Percentiles rank a stretch among this genome's conserved stretches.
Evolutionary conservation across 2,797 vertebrate species (phyloP).

Genomic region (Eulemur mongoz): DNA sequence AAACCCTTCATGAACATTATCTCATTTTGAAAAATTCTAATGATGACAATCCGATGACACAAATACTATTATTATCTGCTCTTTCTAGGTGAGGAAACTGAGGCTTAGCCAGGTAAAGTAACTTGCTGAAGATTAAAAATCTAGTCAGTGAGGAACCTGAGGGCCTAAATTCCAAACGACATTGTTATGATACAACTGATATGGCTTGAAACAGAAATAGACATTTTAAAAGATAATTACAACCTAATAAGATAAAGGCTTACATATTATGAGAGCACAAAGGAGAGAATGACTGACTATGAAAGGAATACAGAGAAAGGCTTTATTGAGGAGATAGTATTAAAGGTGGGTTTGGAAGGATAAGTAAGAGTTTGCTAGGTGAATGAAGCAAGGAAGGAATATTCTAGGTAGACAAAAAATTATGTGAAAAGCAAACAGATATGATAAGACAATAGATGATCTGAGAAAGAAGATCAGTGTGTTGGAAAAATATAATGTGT

Average conservation of each 20-base stretch:
- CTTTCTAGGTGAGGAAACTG: background rate
- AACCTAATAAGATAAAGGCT: background rate
- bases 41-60: background rate
- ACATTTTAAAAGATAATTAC: slow-evolving; percentile 8
- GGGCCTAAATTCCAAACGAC: background rate
- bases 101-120: background rate
- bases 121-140: background rate
- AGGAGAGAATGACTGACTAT: background rate
- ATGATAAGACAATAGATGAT: background rate
- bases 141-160: background rate
- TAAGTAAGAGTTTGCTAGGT: background rate
- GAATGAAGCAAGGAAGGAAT: background rate
- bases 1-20: background rate
- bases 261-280: background rate
- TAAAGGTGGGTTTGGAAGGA: background rate
- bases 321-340: background rate
- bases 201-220: background rate
- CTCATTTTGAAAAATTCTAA: background rate
- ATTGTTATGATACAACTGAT: background rate
- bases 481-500: background rate
- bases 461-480: background rate
- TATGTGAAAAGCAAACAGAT: background rate
- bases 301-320: background rate
- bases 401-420: background rate
- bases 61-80: background rate